A percentile compares a stretch with the other conserved stretches of the same genome.
Evolutionary conservation across 2,888 invertebrate genomes (phyloP).

Genomic region (Lycia hirtaria): DNA sequence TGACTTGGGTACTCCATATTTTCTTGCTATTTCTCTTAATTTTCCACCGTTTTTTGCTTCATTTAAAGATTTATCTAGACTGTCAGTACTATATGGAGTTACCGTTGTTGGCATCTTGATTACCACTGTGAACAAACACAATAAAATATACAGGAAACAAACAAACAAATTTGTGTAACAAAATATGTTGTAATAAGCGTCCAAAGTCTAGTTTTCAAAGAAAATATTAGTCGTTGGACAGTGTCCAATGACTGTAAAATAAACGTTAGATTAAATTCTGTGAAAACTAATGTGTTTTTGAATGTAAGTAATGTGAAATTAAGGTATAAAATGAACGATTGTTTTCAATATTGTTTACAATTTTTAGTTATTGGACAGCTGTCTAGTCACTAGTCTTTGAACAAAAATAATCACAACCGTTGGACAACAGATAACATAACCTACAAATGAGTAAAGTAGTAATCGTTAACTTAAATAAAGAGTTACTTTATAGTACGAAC

Average conservation of each 20-base stretch:
- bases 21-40: slow-evolving; percentile 8
- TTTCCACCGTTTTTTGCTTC: slow-evolving; percentile 3
- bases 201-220: slow-evolving; percentile 3
- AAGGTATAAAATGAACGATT: neutral
- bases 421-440: neutral
- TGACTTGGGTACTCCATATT: slow-evolving; percentile 10
- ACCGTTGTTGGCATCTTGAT: slow-evolving; percentile 11
- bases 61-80: slow-evolving; percentile 10
- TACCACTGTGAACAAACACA: slow-evolving; percentile 2
- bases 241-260: slow-evolving; percentile 1
- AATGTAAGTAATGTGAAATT: neutral
- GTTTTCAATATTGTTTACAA: neutral
- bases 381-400: neutral
- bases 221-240: slow-evolving; percentile 7
- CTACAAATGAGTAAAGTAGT: neutral
- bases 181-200: slow-evolving; percentile 5
- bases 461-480: neutral
- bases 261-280: neutral
- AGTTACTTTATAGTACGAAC: neutral
- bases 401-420: neutral
- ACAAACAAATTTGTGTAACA: slow-evolving; percentile 4
- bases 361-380: slow-evolving; percentile 2
- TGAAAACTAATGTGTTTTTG: neutral
- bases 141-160: slow-evolving; percentile 8
- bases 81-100: slow-evolving; percentile 9